Conservation (phyloP, 1,140 invertebrate genomes). For the Elysia chlorotica region DNA sequence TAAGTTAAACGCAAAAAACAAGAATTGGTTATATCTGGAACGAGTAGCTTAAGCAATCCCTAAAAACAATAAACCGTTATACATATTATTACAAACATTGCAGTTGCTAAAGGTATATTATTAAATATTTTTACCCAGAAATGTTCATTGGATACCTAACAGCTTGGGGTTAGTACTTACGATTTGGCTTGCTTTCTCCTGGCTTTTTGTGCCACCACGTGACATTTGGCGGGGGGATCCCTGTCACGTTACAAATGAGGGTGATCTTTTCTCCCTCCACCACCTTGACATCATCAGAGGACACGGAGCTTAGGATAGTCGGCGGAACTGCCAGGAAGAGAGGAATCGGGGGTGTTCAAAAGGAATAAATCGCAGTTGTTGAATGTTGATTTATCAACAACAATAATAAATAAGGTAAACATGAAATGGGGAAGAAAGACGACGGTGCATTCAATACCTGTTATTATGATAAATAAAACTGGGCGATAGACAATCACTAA, state of each 20-base stretch:
- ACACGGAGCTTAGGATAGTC: constrained; percentile 28
- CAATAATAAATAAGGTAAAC: not conserved
- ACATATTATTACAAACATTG: not conserved
- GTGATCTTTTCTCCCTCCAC: constrained; percentile 41
- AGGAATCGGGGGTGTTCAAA: too few species aligned
- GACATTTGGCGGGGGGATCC: constrained; percentile 43
- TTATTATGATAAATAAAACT: too few species aligned
- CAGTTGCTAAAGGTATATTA: not conserved
- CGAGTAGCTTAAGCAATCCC: too few species aligned
- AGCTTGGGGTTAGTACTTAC: not conserved
- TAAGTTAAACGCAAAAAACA: too few species aligned
- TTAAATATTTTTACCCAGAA: too few species aligned
- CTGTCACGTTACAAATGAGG: constrained; percentile 46
- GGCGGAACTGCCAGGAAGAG: constrained; percentile 31
- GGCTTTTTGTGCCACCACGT: constrained; percentile 43
- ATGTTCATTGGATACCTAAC: not conserved
- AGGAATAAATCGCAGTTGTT: not conserved
- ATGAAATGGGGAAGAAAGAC: too few species aligned
- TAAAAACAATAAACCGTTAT: not conserved
- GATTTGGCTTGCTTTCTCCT: constrained; percentile 10
- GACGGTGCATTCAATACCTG: too few species aligned
- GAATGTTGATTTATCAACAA: not conserved
- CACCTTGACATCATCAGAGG: constrained; percentile 25
- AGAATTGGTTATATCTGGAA: too few species aligned
- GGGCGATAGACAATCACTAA: too few species aligned